These are phyloP conservation scores for Rhodeus uyekii DNA, from an alignment of 2,797 vertebrate genomes.

Conservation along the genomic window DNA sequence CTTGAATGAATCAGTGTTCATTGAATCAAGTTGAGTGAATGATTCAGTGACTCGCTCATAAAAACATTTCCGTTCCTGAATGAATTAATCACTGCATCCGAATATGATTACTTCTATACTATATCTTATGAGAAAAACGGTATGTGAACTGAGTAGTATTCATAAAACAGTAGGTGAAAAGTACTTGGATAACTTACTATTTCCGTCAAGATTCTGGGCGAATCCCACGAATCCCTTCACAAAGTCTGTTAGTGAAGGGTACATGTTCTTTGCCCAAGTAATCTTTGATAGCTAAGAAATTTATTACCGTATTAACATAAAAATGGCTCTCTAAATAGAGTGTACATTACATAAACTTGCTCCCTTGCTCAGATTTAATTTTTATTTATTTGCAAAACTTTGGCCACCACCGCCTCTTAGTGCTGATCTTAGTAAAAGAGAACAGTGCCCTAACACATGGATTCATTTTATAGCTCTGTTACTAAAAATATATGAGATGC, in stretches of 20 bases:
- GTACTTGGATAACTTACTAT: neutral
- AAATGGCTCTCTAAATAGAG: neutral
- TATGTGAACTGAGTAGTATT: neutral
- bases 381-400: neutral
- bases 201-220: neutral
- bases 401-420: neutral
- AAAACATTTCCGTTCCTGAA: neutral
- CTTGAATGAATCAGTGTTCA: neutral
- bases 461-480: neutral
- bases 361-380: neutral
- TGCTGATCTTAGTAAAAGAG: neutral
- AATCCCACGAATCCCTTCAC: too few species aligned
- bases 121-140: too few species aligned
- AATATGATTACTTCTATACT: neutral
- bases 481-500: slow-evolving; percentile 34
- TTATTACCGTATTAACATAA: neutral
- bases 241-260: too few species aligned
- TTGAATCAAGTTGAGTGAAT: neutral
- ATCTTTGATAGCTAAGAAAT: neutral
- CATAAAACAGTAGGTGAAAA: neutral
- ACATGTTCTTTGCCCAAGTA: neutral
- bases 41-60: neutral
- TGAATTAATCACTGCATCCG: neutral
- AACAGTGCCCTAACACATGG: neutral
- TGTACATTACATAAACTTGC: neutral